A percentile compares a stretch with the other conserved stretches of the same genome.
These are phyloP conservation scores for Drosophila hydei DNA, from an alignment of 1,140 invertebrate species.

Conservation along the genomic window DNA sequence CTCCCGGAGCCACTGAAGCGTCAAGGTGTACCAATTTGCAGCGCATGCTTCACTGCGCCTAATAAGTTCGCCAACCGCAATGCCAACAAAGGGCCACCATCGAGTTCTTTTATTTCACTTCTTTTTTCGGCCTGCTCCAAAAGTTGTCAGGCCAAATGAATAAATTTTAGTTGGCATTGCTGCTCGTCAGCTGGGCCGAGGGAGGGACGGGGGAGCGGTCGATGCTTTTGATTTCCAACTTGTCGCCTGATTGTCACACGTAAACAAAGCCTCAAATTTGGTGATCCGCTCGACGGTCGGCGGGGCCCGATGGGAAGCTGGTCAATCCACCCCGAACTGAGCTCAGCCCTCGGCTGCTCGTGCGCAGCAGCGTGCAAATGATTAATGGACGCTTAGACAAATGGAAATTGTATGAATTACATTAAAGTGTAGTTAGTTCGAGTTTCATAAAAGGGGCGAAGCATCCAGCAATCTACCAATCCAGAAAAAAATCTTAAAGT, in stretches of 20 bases:
- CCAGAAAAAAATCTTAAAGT: constrained; percentile 49
- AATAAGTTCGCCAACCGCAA: constrained; percentile 74
- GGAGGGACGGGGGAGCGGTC: background rate
- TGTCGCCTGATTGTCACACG: constrained; percentile 80
- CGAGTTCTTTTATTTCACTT: constrained; percentile 30
- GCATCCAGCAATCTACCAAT: constrained; percentile 19
- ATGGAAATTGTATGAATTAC: constrained; percentile 82
- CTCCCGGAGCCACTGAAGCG: constrained; percentile 65
- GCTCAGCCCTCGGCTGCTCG: constrained; percentile 28
- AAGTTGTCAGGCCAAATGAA: constrained; percentile 71
- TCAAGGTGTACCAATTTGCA: constrained; percentile 82
- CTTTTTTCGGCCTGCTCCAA: constrained; percentile 15
- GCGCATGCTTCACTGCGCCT: constrained; percentile 77
- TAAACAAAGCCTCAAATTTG: constrained; percentile 80
- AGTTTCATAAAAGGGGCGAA: constrained; percentile 14
- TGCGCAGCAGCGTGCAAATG: constrained; percentile 77
- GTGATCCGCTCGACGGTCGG: constrained; percentile 28
- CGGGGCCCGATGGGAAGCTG: constrained; percentile 15
- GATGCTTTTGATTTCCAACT: constrained; percentile 73
- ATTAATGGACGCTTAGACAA: constrained; percentile 79
- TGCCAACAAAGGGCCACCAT: constrained; percentile 29
- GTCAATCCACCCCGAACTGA: constrained; percentile 22
- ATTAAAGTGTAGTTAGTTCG: constrained; percentile 80
- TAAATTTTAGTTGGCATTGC: constrained; percentile 63
- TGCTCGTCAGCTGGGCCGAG: background rate